Base-by-base conservation (phyloP, 2,113 vertebrate species). In the Phylloscopus trochiloides region DNA sequence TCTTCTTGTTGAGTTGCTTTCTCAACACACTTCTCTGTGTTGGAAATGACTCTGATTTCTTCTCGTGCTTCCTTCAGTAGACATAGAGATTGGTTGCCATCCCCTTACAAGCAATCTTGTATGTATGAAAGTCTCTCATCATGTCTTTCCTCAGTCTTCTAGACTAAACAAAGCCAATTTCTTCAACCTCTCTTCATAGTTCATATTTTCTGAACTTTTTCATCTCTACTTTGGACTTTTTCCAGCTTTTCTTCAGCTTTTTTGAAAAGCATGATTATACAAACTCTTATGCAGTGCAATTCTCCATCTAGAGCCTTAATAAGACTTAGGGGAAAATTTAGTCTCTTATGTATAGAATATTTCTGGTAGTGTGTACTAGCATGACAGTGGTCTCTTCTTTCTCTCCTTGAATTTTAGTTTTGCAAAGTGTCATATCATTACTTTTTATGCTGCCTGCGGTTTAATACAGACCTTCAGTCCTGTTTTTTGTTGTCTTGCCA, bases 91-190 rank as follows among this genome's bases (percentile, higher is more conserved):
- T 48, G 43, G 48, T 92, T 85, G 20, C 71, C 45, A 16, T 66
- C 32, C 20, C 51, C 25, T 76, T 55, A 63, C 29, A 62, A 59
- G n/a, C n/a, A 67, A 12, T 59, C 43, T 67, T 91, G 34, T 57
- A 38, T 0, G 2, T n/a, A 21, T 63, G 65, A 85, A 82, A 92
- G 21, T 66, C 38, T 93, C 32, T 47, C 50, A 32, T 80, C 51
- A 21, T 29, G 16, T 54, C 55, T 84, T 6, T 38, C 21, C 42
- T 86, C n/a, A 52, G 67, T 67, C 28, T 84, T 71, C 51, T 77
- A 94, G 78, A 86, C 88, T 92, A 92, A 96, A 83, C 80, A 96
- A 92, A 89, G 14, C 28, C 4, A 43, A 16, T 78, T 84, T 87
- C 73, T 91, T 87, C 45, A 77, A 11, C 68, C 40, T 91, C 24